Evolutionary conservation across 2,888 invertebrate genomes (phyloP).

Genomic region (Drosophila ezoana): DNA sequence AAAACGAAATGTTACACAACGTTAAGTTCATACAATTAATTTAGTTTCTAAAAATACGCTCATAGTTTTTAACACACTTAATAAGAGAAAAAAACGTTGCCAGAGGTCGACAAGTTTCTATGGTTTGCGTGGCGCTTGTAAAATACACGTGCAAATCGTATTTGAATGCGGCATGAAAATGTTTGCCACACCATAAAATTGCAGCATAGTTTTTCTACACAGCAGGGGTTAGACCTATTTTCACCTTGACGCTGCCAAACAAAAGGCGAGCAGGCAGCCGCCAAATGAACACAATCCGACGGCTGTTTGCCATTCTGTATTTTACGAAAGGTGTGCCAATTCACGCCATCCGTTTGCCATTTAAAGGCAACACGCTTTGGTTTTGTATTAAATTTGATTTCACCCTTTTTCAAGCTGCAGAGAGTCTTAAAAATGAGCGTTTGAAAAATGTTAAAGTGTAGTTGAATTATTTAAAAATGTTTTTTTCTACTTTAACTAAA

Average conservation of each 20-base stretch:
- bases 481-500: too few species aligned
- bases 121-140: constrained; percentile 1
- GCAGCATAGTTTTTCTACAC: constrained; percentile 41
- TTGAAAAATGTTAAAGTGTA: too few species aligned
- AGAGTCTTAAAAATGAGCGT: too few species aligned
- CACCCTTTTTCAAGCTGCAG: neutral
- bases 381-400: constrained; percentile 18
- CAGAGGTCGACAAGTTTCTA: constrained; percentile 51
- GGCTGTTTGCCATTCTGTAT: constrained; percentile 17
- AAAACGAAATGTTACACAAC: neutral
- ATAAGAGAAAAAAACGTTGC: neutral
- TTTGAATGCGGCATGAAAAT: constrained; percentile 56
- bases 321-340: constrained; percentile 34
- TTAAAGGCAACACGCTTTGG: constrained; percentile 22
- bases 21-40: neutral
- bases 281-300: constrained; percentile 31
- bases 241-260: constrained; percentile 55
- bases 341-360: constrained; percentile 39
- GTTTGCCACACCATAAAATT: constrained; percentile 67
- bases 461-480: too few species aligned
- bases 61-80: neutral
- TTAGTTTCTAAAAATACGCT: neutral
- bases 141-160: constrained; percentile 13
- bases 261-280: constrained; percentile 52
- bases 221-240: constrained; percentile 31